phyloP scores from a whole-genome alignment of 2,797 vertebrate species.

The Propithecus perrieri region DNA sequence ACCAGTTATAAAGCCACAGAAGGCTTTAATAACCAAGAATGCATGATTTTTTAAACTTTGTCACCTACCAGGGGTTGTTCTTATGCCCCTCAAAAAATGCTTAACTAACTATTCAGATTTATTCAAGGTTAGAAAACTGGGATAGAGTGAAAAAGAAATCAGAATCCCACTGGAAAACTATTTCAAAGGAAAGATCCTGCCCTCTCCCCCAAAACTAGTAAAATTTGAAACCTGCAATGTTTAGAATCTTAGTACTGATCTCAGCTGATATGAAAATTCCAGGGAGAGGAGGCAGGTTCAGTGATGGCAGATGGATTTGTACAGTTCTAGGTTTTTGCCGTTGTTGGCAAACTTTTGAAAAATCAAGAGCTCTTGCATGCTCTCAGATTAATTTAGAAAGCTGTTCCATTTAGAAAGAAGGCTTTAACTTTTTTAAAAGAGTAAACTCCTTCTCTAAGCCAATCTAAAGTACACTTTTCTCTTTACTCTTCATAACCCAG shows the following conservation, averaged over 20 bases:
- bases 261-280: slow-evolving; percentile 47
- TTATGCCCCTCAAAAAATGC: not conserved
- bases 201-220: slow-evolving; percentile 13
- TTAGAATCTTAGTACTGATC: slow-evolving; percentile 38
- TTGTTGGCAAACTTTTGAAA: slow-evolving; percentile 14
- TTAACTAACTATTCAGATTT: not conserved
- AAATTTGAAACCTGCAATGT: slow-evolving; percentile 3
- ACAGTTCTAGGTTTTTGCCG: not conserved
- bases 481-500: not conserved
- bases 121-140: slow-evolving; percentile 14
- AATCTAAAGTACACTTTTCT: not conserved
- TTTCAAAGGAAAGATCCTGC: slow-evolving; percentile 23
- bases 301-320: not conserved
- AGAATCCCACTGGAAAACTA: not conserved
- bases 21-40: not conserved
- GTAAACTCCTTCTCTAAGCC: not conserved
- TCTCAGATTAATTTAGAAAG: slow-evolving; percentile 29
- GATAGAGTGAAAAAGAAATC: slow-evolving; percentile 11
- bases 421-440: not conserved
- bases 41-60: not conserved
- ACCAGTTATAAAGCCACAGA: not conserved
- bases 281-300: not conserved
- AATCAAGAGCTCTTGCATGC: slow-evolving; percentile 11
- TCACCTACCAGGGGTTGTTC: not conserved
- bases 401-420: not conserved